Percentiles rank a stretch among this genome's conserved stretches.
Conservation (phyloP, 1,140 invertebrate species). For the Lordiphosa collinella region DNA sequence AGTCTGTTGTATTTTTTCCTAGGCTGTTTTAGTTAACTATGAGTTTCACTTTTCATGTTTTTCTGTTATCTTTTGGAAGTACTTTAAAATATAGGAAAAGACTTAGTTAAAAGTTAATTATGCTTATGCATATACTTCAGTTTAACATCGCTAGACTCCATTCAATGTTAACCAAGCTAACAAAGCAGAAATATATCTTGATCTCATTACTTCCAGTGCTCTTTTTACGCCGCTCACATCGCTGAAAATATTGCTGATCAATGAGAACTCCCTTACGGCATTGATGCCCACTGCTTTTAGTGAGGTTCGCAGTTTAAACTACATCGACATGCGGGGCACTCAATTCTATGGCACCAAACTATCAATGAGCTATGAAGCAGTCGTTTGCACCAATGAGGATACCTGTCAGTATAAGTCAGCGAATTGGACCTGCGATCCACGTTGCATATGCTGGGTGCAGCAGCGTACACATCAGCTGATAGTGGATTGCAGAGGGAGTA, state of each 20-base stretch:
- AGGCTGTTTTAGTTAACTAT: no score
- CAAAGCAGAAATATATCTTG: no score
- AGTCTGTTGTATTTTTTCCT: slow-evolving; percentile 14
- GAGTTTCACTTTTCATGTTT: no score
- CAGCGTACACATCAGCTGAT: slow-evolving; percentile 75
- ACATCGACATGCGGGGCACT: slow-evolving; percentile 54
- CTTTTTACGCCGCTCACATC: slow-evolving; percentile 43
- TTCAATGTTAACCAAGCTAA: no score
- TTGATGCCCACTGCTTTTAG: slow-evolving; percentile 27
- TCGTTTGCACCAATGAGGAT: slow-evolving; percentile 79
- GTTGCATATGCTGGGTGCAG: slow-evolving; percentile 80
- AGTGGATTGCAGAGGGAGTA: slow-evolving; percentile 81
- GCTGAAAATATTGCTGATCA: slow-evolving; percentile 39
- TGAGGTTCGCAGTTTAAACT: slow-evolving; percentile 27
- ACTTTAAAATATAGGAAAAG: no score
- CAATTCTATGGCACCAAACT: slow-evolving; percentile 62
- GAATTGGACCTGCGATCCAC: slow-evolving; percentile 78
- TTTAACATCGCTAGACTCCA: no score
- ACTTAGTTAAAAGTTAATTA: no score
- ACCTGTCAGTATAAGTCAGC: slow-evolving; percentile 58
- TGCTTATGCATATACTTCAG: no score
- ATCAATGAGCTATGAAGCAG: slow-evolving; percentile 58
- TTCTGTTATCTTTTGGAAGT: no score
- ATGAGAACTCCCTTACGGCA: slow-evolving; percentile 48
- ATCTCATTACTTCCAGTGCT: slow-evolving; percentile 31